phyloP scores from a whole-genome alignment of 2,113 vertebrate species.

The Tapirus terrestris region DNA sequence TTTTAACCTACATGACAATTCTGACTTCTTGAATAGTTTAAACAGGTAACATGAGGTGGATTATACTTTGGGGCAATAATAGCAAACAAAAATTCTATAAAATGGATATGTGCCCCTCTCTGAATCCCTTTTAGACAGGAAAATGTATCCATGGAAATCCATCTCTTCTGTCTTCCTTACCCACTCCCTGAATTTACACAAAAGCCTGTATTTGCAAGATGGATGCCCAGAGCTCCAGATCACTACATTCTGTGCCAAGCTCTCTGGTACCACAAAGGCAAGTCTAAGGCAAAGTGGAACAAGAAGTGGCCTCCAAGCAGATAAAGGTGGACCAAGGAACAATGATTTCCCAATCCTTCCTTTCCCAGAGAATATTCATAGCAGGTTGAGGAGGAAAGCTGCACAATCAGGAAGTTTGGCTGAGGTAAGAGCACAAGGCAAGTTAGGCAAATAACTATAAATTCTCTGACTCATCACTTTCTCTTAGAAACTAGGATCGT shows the following conservation, averaged over 20 bases:
- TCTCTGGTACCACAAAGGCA: background rate
- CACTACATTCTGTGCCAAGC: background rate
- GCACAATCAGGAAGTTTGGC: background rate
- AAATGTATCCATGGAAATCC: background rate
- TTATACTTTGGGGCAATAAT: background rate
- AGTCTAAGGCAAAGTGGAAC: background rate
- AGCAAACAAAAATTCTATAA: background rate
- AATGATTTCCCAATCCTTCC: background rate
- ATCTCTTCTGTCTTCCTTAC: background rate
- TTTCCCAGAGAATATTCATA: slow-evolving; percentile 12
- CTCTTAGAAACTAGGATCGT: background rate
- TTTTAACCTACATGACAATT: background rate
- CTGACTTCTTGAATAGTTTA: background rate
- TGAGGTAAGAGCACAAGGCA: background rate
- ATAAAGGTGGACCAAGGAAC: background rate
- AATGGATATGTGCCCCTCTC: background rate
- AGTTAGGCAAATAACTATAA: background rate
- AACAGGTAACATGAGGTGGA: background rate
- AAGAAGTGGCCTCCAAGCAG: background rate
- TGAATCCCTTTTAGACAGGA: background rate
- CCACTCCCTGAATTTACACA: background rate
- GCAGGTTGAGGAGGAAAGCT: background rate
- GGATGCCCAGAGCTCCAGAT: background rate
- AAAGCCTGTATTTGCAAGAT: background rate
- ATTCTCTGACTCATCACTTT: background rate